Evolutionary conservation across 2,888 invertebrate genomes (phyloP), one percentile per base, ranked within the genome.

Genomic region (Phengaris arion): DNA sequence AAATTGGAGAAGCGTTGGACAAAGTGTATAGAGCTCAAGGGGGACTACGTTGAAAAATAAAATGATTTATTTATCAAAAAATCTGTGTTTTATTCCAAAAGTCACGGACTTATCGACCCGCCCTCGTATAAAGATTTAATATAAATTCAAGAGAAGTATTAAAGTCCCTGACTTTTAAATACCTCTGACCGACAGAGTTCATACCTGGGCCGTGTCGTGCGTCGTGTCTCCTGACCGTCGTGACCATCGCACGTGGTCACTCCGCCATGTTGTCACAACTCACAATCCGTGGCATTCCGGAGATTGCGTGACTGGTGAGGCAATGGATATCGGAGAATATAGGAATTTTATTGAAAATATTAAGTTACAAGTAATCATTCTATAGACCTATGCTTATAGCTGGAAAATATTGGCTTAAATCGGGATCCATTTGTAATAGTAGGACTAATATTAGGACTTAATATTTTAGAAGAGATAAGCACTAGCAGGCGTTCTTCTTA

Each of bases 211-310:
- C 12, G 10, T 64, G 35, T 64, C 64, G 75, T 77, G 74, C 78
- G 79, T 83, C 84, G 84, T 83, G 48, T 48, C 48, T 6, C 48
- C 48, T 6, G 7, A 8, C 8, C 52, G 52, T 52, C 91, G 91
- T 91, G 91, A 90, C 89, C 85, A 85, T 84, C 89, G 90, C 91
- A 91, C 91, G 91, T 91, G 85, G 80, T 72, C 75, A 76, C 75
- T 77, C 81, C 78, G 79, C 78, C 76, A 75, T 75, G 74, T 79
- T 77, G 77, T 74, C 76, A 78, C 77, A 64, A 35, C 35, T 35
- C 35, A 35, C 35, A 35, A 35, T 35, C 64, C 6, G 35, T 12
- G 64, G 3, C 64, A 64, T 45, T 64, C 64, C 13, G 35, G 35
- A 12, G 12, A 45, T 1, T 35, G 35, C 35, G 35, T 35, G 35